These are phyloP conservation scores for Vidua chalybeata DNA, from an alignment of 2,113 vertebrate genomes.

Conservation along the genomic window DNA sequence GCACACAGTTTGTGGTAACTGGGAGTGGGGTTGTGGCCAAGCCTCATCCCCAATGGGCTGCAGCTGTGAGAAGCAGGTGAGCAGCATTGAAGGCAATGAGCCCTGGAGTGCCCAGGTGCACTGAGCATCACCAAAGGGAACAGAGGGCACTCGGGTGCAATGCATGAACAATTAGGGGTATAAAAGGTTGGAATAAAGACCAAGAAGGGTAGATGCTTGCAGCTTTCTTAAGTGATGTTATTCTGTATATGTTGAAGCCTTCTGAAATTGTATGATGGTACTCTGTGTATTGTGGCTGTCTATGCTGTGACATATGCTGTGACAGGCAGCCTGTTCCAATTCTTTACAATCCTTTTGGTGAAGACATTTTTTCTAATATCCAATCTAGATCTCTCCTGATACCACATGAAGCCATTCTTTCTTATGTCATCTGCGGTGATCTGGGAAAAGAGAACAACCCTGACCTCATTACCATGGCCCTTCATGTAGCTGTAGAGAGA, in stretches of 20 bases:
- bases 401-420: not conserved
- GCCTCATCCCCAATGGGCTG: not conserved
- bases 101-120: not conserved
- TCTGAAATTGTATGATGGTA: not conserved
- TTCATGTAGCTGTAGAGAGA: not conserved
- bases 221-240: not conserved
- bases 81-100: not conserved
- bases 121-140: not conserved
- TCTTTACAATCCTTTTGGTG: not conserved
- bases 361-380: not conserved
- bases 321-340: not conserved
- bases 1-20: not conserved
- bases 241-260: not conserved
- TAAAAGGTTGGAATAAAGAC: not conserved
- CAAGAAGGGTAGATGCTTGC: not conserved
- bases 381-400: not conserved
- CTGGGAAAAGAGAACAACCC: not conserved
- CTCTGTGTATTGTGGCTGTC: not conserved
- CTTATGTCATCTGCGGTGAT: not conserved
- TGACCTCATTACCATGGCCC: accelerated
- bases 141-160: not conserved
- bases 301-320: no score
- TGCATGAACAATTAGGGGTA: not conserved
- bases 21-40: not conserved
- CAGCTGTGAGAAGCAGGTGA: not conserved